These are phyloP conservation scores for Melieria omissa DNA, from an alignment of 2,888 invertebrate species.

Conservation along the genomic window DNA sequence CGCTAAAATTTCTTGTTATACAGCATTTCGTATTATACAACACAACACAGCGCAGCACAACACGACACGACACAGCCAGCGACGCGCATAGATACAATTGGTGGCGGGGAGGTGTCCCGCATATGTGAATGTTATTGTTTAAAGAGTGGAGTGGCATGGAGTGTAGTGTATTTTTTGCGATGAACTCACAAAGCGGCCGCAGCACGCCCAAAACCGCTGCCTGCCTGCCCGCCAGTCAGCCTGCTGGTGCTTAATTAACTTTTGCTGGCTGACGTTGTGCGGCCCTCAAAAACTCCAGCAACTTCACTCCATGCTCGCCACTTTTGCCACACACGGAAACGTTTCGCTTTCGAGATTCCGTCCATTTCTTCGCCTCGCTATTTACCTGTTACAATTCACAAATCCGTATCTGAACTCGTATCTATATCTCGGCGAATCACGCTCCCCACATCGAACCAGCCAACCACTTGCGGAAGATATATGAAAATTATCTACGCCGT, in stretches of 20 bases:
- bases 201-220: not conserved
- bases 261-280: too few species aligned
- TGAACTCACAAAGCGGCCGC: slow-evolving; percentile 54
- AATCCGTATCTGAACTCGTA: not conserved
- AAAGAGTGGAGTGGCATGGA: not conserved
- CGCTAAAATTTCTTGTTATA: slow-evolving; percentile 3
- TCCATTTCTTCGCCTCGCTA: slow-evolving; percentile 15
- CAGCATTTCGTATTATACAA: slow-evolving; percentile 15
- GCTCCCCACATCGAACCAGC: not conserved
- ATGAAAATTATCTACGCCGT: not conserved
- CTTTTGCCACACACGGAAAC: not conserved
- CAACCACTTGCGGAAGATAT: slow-evolving; percentile 15
- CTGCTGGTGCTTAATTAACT: too few species aligned
- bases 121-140: slow-evolving; percentile 7
- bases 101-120: too few species aligned
- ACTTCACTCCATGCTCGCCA: too few species aligned
- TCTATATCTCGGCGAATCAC: too few species aligned
- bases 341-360: slow-evolving; percentile 16
- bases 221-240: too few species aligned
- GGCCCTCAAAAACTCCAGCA: too few species aligned
- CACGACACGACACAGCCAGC: not conserved
- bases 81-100: not conserved
- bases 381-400: not conserved
- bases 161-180: slow-evolving; percentile 57
- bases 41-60: not conserved